Conservation (phyloP, 2,797 vertebrate species). For the Pyrocephalus nanus region DNA sequence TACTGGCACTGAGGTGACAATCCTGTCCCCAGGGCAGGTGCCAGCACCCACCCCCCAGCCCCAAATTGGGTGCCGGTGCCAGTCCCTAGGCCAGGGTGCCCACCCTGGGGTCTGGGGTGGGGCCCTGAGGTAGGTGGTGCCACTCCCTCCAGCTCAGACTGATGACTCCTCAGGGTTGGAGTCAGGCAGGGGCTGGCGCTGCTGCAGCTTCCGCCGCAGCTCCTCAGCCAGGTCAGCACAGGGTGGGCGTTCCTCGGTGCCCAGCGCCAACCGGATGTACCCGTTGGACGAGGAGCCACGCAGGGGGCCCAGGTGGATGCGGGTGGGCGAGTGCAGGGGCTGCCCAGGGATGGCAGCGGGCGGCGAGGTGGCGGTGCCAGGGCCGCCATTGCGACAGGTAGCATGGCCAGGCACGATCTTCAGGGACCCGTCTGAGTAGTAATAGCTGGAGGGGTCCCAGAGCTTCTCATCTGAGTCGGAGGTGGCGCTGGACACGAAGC, state of each 20-base stretch:
- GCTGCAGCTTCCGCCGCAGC: conserved; percentile 90
- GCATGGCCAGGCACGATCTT: conserved; percentile 97
- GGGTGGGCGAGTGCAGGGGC: conserved; percentile 89
- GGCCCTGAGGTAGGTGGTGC: conserved; percentile 75
- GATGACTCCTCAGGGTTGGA: conserved; percentile 97
- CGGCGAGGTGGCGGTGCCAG: neutral
- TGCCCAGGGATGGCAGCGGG: conserved; percentile 33
- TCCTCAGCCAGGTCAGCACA: conserved; percentile 92
- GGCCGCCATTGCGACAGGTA: neutral
- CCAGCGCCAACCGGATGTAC: conserved; percentile 91
- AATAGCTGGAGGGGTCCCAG: conserved; percentile 95
- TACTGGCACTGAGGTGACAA: neutral
- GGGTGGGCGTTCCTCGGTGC: conserved; percentile 86
- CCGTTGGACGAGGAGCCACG: conserved; percentile 90
- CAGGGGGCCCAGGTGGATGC: conserved; percentile 91
- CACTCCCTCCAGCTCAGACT: conserved; percentile 77
- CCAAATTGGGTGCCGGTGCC: neutral
- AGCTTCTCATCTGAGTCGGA: conserved; percentile 91
- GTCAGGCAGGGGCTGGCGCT: conserved; percentile 90
- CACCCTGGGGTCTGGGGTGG: neutral
- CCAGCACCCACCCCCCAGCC: neutral
- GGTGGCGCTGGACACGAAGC: conserved; percentile 88
- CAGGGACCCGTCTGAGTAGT: conserved; percentile 94
- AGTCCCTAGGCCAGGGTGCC: neutral
- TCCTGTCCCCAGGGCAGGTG: neutral